phyloP scores from a whole-genome alignment of 2,113 vertebrate species.

The Paratilapia polleni region DNA sequence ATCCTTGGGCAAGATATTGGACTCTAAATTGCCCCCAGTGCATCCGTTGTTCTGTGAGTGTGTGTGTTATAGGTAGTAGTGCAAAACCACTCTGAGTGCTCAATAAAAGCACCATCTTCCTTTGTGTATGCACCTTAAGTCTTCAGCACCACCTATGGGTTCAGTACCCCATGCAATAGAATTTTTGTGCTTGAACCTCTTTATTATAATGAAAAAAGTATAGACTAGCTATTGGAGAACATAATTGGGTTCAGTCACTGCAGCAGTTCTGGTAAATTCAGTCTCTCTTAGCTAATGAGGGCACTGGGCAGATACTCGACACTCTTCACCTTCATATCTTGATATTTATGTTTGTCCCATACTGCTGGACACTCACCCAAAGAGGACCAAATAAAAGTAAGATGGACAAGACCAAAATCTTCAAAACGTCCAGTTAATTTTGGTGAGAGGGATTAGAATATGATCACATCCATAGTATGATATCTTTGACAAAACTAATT shows the following conservation, averaged over 20 bases:
- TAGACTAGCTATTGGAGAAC: not conserved
- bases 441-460: not conserved
- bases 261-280: not conserved
- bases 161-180: not conserved
- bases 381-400: too few relatives aligned
- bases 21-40: not conserved
- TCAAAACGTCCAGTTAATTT: not conserved
- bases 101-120: not conserved
- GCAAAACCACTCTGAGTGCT: not conserved
- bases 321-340: not conserved
- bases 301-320: not conserved
- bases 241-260: not conserved
- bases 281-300: not conserved
- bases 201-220: not conserved
- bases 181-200: not conserved
- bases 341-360: not conserved
- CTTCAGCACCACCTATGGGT: not conserved
- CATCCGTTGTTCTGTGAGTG: not conserved
- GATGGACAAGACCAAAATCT: not conserved
- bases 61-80: not conserved
- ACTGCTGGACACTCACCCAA: not conserved
- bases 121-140: not conserved
- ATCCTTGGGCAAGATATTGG: accelerated
- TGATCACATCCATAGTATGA: not conserved
- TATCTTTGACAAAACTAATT: not conserved